Evolutionary conservation across 37 sponge, comb jelly and placozoan genomes (phyloP), one percentile per base, ranked within the genome.

Genomic region (Bolinopsis microptera): DNA sequence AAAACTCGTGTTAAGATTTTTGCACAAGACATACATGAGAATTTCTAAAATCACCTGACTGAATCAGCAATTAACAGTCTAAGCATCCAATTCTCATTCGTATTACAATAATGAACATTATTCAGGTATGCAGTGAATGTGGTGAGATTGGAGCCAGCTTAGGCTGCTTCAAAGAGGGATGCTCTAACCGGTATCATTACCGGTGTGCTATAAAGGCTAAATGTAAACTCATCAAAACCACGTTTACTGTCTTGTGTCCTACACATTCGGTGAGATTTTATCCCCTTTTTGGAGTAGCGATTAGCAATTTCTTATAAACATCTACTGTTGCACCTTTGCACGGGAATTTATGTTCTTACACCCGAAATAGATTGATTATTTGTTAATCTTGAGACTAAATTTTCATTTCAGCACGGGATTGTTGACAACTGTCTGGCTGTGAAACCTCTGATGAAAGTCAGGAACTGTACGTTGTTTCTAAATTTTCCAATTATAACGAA

Each of bases 81-180:
- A n/a, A n/a, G n/a, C n/a, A n/a, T n/a, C n/a, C n/a, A n/a, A n/a
- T n/a, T n/a, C n/a, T n/a, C n/a, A n/a, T n/a, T n/a, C n/a, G n/a
- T n/a, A n/a, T n/a, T n/a, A n/a, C n/a, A 67, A 67, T 67, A 67
- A 67, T 22, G 68, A 67, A 22, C 21, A 67, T 22, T 67, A 22
- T 32, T 3, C 83, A 86, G 90, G 48, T 41, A 0, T 86, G 90
- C 61, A n/a, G 25, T 16, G 36, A 0, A 0, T 86, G 90, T 86
- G 61, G 30, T 28, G 90, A 86, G 27, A 39, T 41, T 18, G 90
- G 90, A 3, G 90, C 90, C 0, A 86, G 90, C 24, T 9, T 86
- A 27, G 90, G 90, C 25, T 86, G 90, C 22, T 86, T 41, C 61
- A 86, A 86, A 38, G 90, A 39, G 28, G 90, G 90, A 38, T 86